Percentiles rank a stretch among this genome's conserved stretches.
phyloP scores from a whole-genome alignment of 2,113 vertebrate genomes.

The Psophia crepitans region DNA sequence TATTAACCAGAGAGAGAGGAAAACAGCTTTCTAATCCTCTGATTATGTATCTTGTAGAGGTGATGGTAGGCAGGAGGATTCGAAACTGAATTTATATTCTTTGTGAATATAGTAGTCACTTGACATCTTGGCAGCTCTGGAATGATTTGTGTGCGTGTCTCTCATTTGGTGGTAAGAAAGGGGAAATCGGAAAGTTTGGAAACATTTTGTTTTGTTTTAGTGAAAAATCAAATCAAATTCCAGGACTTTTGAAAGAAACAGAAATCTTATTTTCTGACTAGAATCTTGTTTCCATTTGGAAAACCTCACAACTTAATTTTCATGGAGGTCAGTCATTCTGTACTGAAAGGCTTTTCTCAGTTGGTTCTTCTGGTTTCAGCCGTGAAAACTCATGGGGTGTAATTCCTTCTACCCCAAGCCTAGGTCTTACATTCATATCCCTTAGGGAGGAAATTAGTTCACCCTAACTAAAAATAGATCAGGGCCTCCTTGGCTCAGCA shows the following conservation, averaged over 20 bases:
- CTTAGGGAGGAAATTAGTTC: background rate
- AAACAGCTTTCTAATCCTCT: background rate
- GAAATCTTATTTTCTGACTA: background rate
- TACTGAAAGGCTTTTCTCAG: background rate
- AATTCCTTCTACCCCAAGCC: background rate
- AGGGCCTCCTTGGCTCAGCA: background rate
- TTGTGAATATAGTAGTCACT: background rate
- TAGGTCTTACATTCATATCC: background rate
- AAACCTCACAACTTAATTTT: background rate
- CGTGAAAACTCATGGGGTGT: background rate
- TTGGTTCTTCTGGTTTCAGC: background rate
- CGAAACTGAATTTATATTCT: background rate
- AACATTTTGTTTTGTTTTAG: background rate
- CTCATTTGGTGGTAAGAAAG: background rate
- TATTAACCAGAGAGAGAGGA: background rate
- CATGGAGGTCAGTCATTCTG: background rate
- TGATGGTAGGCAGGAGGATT: background rate
- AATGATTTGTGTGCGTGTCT: background rate
- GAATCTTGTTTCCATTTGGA: background rate
- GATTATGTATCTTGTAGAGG: background rate
- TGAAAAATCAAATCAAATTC: background rate
- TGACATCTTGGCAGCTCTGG: background rate
- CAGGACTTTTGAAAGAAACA: background rate
- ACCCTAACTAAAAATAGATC: background rate
- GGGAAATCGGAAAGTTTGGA: background rate